Conservation (phyloP, 2,888 invertebrate species). For the Xestia sexstrigata region DNA sequence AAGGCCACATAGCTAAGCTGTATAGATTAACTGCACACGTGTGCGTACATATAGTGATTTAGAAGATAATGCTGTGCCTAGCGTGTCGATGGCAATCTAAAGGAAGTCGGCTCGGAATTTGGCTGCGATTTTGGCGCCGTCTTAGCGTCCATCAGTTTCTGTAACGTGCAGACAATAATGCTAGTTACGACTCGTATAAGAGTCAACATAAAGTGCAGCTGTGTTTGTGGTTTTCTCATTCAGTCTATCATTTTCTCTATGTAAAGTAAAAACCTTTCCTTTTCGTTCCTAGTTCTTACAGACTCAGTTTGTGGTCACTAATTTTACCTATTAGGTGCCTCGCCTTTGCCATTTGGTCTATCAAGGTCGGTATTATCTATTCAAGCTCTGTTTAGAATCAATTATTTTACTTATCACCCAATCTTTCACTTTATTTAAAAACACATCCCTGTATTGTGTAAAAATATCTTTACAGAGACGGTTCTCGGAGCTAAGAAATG, state of each 20-base stretch:
- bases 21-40: constrained; percentile 10
- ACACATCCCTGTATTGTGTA: constrained; percentile 17
- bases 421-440: constrained; percentile 1
- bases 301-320: not conserved
- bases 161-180: not conserved
- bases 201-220: not conserved
- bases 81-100: not conserved
- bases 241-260: not conserved
- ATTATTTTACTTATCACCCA: not conserved
- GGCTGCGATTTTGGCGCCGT: not conserved
- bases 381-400: not conserved
- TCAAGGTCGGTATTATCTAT: too few species aligned
- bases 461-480: constrained; percentile 13
- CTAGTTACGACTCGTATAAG: not conserved
- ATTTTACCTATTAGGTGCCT: not conserved
- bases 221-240: not conserved
- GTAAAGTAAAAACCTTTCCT: not conserved
- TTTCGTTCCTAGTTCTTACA: not conserved
- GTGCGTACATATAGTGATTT: not conserved
- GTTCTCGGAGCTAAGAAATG: constrained; percentile 37
- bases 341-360: not conserved
- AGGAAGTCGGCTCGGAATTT: not conserved
- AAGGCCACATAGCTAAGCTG: constrained; percentile 35
- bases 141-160: not conserved
- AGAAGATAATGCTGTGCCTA: not conserved